phyloP scores from a whole-genome alignment of 2,797 vertebrate genomes.

The Cheirogaleus major region DNA sequence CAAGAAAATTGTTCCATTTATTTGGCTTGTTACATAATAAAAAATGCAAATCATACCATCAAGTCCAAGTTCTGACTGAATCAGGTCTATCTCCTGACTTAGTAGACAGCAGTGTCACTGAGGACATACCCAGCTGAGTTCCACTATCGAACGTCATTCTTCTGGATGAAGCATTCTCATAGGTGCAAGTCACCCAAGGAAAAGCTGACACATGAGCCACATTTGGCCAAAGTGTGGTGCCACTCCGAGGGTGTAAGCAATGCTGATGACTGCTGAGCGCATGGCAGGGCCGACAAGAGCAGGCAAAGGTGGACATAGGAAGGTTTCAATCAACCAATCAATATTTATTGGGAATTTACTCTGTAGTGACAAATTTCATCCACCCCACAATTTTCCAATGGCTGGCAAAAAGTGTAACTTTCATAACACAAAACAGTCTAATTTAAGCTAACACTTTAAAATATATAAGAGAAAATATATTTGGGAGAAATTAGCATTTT shows the following conservation, averaged over 20 bases:
- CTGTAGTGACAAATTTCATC: not conserved
- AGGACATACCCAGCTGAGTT: not conserved
- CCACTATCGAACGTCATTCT: not conserved
- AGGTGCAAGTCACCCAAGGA: not conserved
- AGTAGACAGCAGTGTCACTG: not conserved
- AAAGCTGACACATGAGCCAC: not conserved
- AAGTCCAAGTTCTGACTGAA: not conserved
- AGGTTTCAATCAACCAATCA: not conserved
- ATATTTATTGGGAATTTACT: not conserved
- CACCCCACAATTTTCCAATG: not conserved
- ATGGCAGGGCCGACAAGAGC: not conserved
- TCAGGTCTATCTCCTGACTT: not conserved
- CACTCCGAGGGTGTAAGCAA: not conserved
- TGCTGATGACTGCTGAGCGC: not conserved
- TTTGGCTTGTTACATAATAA: not conserved
- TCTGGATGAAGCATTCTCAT: not conserved
- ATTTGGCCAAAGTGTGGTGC: not conserved
- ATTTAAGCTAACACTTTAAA: slow-evolving; percentile 21
- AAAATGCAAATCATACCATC: not conserved
- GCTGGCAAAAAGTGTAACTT: not conserved
- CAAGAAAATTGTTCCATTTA: not conserved
- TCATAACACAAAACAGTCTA: not conserved
- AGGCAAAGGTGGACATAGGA: not conserved
- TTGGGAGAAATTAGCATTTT: slow-evolving; percentile 55
- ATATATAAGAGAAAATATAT: slow-evolving; percentile 27